A percentile compares a stretch with the other conserved stretches of the same genome.
These are phyloP conservation scores for Dicrostonyx torquatus DNA, from an alignment of 2,797 vertebrate genomes.

Conservation along the genomic window DNA sequence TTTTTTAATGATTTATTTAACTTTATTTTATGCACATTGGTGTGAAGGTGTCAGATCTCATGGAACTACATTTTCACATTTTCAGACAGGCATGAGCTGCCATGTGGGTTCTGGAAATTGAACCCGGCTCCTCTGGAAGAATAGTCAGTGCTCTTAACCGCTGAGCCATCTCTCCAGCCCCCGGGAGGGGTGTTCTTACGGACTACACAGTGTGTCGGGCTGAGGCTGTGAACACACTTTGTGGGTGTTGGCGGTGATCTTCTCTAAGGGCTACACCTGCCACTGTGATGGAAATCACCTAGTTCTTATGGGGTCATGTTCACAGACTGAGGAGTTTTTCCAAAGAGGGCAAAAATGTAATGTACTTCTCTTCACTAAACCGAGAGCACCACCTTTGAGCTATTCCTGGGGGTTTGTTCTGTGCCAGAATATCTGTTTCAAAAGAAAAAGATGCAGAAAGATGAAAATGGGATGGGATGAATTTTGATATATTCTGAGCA, in stretches of 20 bases:
- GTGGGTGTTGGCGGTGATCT: background rate
- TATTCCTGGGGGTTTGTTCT: conserved; percentile 67
- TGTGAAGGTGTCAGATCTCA: too few species aligned
- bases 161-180: too few species aligned
- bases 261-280: background rate
- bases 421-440: conserved; percentile 57
- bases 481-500: conserved; percentile 48
- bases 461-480: conserved; percentile 26
- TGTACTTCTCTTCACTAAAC: conserved; percentile 59
- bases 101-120: too few species aligned
- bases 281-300: conserved; percentile 13
- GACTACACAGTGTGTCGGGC: background rate
- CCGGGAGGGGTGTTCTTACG: background rate
- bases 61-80: too few species aligned
- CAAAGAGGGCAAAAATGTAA: conserved; percentile 40
- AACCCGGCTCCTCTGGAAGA: too few species aligned
- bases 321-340: background rate
- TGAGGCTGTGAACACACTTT: background rate
- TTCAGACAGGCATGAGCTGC: too few species aligned
- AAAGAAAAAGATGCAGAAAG: background rate
- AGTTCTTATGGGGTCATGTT: background rate
- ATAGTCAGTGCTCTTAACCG: too few species aligned
- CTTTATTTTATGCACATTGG: too few species aligned
- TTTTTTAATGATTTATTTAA: too few species aligned
- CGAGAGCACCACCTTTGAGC: conserved; percentile 60